phyloP scores from a whole-genome alignment of 2,888 invertebrate species.

The Athripsodes cinereus region DNA sequence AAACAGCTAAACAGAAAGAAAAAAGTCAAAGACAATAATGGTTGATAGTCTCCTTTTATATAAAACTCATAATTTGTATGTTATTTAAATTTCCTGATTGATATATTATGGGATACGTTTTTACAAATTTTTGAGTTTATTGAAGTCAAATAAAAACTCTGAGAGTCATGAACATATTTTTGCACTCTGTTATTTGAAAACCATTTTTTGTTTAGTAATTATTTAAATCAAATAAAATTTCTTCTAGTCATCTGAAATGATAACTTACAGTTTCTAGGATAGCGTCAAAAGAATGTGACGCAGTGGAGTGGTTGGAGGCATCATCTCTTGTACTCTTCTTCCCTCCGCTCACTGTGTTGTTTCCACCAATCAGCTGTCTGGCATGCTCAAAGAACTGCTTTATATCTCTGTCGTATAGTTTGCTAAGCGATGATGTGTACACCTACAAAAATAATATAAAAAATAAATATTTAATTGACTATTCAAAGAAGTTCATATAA shows the following conservation, averaged over 20 bases:
- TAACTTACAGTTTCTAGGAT: conserved; percentile 26
- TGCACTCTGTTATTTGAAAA: not conserved
- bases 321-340: conserved; percentile 29
- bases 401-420: conserved; percentile 83
- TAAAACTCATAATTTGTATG: no score
- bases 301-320: conserved; percentile 22
- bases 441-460: no score
- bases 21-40: not conserved
- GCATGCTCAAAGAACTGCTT: conserved; percentile 73
- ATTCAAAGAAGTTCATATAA: no score
- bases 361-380: conserved; percentile 40
- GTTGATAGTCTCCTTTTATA: no score
- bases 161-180: not conserved
- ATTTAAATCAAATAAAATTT: not conserved
- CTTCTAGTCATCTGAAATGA: not conserved
- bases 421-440: conserved; percentile 77
- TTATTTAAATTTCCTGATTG: no score
- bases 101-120: no score
- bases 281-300: conserved; percentile 27
- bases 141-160: no score
- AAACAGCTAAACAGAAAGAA: no score
- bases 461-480: no score
- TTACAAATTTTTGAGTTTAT: no score
- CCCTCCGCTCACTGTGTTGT: conserved; percentile 29
- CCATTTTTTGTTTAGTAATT: not conserved